A percentile compares a stretch with the other conserved stretches of the same genome.
Conservation (phyloP, 1,140 invertebrate genomes). For the Zaprionus gabonicus region DNA sequence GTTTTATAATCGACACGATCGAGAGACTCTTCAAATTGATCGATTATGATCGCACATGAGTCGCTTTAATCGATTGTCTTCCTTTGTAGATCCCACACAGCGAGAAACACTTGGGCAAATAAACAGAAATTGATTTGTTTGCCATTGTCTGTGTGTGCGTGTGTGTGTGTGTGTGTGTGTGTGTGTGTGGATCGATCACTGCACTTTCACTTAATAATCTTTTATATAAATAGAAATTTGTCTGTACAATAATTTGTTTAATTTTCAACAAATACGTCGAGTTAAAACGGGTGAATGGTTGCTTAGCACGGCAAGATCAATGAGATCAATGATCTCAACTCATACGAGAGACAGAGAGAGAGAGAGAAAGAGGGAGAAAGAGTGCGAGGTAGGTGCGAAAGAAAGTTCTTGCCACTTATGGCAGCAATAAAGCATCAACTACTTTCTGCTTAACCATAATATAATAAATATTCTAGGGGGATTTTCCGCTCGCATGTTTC, state of each 20-base stretch:
- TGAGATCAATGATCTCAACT: conserved; percentile 10
- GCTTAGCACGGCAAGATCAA: conserved; percentile 12
- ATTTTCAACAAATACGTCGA: conserved; percentile 23
- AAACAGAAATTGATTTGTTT: conserved; percentile 43
- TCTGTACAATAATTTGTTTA: conserved; percentile 31
- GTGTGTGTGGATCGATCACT: conserved; percentile 8
- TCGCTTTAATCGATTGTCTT: background rate
- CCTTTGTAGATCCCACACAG: background rate
- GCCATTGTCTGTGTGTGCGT: conserved; percentile 2
- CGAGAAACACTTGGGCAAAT: background rate
- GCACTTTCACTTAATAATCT: conserved; percentile 53
- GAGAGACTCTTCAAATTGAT: background rate
- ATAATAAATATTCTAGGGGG: conserved; percentile 4
- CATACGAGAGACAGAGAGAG: background rate
- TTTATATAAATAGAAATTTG: conserved; percentile 52
- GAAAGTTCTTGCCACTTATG: conserved; percentile 5
- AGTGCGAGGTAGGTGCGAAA: background rate
- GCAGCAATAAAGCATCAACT: background rate
- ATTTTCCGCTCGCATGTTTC: background rate
- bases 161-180: background rate
- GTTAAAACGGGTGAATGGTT: conserved; percentile 6
- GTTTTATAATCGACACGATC: background rate
- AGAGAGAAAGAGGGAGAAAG: background rate
- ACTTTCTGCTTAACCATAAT: background rate
- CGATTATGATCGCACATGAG: background rate